These are phyloP conservation scores for Patiria pectinifera DNA, from an alignment of 53 echinoderm and acorn worm genomes.

Conservation along the genomic window DNA sequence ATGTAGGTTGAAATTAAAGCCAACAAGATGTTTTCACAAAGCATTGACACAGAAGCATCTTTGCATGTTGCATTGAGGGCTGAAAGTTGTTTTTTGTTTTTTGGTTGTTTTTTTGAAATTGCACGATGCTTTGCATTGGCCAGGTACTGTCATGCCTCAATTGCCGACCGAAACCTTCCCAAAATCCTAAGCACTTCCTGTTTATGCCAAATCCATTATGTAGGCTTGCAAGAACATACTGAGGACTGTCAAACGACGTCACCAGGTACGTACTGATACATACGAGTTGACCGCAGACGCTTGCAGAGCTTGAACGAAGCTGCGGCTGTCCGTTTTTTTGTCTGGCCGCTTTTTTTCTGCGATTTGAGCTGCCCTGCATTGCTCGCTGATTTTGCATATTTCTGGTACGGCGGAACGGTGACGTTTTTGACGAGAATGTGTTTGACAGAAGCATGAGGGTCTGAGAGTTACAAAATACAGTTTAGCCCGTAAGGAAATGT, in stretches of 20 bases:
- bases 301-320: not conserved
- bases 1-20: no score
- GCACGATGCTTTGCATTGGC: constrained; percentile 5
- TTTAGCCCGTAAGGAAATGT: not conserved
- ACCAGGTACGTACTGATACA: constrained; percentile 43
- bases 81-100: not conserved
- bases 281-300: not conserved
- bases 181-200: constrained; percentile 55
- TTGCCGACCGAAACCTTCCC: constrained; percentile 38
- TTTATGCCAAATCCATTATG: constrained; percentile 35
- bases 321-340: not conserved
- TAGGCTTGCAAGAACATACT: constrained; percentile 65
- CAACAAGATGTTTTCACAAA: no score
- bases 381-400: constrained; percentile 1
- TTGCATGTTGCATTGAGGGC: not conserved
- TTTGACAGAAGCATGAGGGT: no score
- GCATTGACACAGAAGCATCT: not conserved
- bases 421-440: no score
- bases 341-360: not conserved
- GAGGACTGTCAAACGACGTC: constrained; percentile 56
- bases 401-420: not conserved
- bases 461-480: no score
- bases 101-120: not conserved
- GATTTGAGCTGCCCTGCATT: not conserved
- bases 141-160: not conserved